Evolutionary conservation across 2,797 vertebrate genomes (phyloP), one percentile per base, ranked within the genome.

Genomic region (Myiotriccus ornatus): DNA sequence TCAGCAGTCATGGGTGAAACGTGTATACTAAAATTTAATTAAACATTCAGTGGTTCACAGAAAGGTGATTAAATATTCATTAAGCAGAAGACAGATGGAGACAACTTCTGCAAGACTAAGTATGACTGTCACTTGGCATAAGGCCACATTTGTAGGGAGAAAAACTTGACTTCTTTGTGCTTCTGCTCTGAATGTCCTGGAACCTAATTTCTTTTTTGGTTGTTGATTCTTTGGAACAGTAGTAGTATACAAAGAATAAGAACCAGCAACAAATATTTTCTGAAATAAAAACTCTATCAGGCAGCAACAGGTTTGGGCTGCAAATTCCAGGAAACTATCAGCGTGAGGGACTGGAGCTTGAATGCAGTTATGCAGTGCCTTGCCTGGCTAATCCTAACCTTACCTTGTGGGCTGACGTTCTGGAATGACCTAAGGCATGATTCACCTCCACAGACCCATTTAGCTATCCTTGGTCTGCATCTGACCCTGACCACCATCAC

Each of bases 11-110:
- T 0, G 0, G 37, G 35, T 91, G 71, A 94, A 91, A 93, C 1
- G 4, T 35, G 49, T 94, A 52, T 57, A 74, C 62, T 87, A 77
- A 93, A 96, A 91, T 75, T 34, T 87, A 89, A 96, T 92, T 74
- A 92, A 91, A 92, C 27, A 77, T 89, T 95, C 64, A 89, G 41
- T 71, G 37, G 9, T 70, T 92, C 60, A 74, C 59, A 67, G 71
- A 85, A 83, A 83, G 21, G 34, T 22, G 9, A 80, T 91, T 87
- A 95, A 96, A 87, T 75, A 94, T 94, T 94, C 47, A 96, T 85
- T 83, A 70, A 41, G 3, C 30, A 69, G 43, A 50, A 93, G 50
- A 88, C 46, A 92, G 84, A 80, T 83, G 52, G 41, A 93, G n/a
- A 83, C 7, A 89, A 75, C 44, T 93, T 92, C 47, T 85, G 32